These are phyloP conservation scores for Nomada goodeniana DNA, from an alignment of 2,888 invertebrate species.

Conservation along the genomic window DNA sequence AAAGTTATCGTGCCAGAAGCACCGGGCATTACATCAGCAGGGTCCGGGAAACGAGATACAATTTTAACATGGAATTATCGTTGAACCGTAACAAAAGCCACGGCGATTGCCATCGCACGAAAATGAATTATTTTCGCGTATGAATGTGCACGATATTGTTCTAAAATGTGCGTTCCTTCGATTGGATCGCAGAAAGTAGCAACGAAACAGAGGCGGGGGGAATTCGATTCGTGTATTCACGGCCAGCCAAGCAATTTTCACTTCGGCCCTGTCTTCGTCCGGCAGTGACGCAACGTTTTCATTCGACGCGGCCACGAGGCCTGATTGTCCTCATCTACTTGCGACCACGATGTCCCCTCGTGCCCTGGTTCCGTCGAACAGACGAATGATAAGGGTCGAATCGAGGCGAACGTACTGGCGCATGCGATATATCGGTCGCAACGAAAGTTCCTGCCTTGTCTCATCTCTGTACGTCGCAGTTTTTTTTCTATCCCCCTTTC, in stretches of 20 bases:
- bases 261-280: constrained; percentile 8
- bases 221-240: constrained; percentile 39
- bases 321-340: constrained; percentile 68
- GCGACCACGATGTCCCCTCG: constrained; percentile 43
- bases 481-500: not conserved
- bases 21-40: not conserved
- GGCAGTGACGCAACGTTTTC: constrained; percentile 56
- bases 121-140: not conserved
- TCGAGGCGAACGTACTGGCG: constrained; percentile 27
- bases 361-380: constrained; percentile 62
- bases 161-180: not conserved
- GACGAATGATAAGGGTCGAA: constrained; percentile 66
- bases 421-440: constrained; percentile 27
- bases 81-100: too few relatives aligned
- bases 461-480: not conserved
- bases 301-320: constrained; percentile 56
- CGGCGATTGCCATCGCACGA: not conserved
- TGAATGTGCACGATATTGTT: not conserved
- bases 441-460: constrained; percentile 54
- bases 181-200: not conserved
- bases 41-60: not conserved
- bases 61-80: not conserved
- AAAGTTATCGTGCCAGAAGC: not conserved
- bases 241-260: constrained; percentile 31
- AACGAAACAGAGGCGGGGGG: not conserved